A percentile compares a stretch with the other conserved stretches of the same genome.
Evolutionary conservation across 1,140 invertebrate genomes (phyloP).

Genomic region (Gonatopus flavifemur): DNA sequence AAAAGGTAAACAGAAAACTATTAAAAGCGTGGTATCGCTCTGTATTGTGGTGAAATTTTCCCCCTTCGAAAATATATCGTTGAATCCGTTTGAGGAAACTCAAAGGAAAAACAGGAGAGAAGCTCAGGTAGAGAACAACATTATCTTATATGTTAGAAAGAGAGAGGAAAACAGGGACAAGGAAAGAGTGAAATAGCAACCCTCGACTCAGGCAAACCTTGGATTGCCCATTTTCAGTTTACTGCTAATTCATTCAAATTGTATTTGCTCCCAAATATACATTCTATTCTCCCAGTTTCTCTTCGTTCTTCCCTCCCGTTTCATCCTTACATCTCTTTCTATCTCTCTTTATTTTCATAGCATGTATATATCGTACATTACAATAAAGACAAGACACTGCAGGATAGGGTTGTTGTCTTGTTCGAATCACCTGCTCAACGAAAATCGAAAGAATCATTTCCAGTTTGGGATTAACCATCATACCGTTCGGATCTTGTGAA

Average conservation of each 20-base stretch:
- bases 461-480: too few relatives aligned
- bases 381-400: too few relatives aligned
- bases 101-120: conserved; percentile 14
- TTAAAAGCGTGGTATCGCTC: conserved; percentile 30
- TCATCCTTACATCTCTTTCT: conserved; percentile 7
- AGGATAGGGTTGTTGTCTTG: too few relatives aligned
- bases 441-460: too few relatives aligned
- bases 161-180: conserved; percentile 8
- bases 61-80: conserved; percentile 27
- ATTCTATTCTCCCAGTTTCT: conserved; percentile 27
- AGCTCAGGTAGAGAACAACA: too few relatives aligned
- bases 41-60: conserved; percentile 25
- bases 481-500: too few relatives aligned
- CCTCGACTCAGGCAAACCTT: conserved; percentile 31
- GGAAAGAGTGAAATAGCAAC: conserved; percentile 17
- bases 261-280: conserved; percentile 51
- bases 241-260: conserved; percentile 58
- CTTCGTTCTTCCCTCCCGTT: background rate
- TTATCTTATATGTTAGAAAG: too few relatives aligned
- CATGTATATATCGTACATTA: too few relatives aligned
- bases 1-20: too few relatives aligned
- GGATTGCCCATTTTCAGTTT: conserved; percentile 45
- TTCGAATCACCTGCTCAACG: too few relatives aligned
- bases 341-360: background rate
- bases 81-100: background rate